These are phyloP conservation scores for Garra rufa DNA, from an alignment of 2,113 vertebrate species.

Conservation along the genomic window DNA sequence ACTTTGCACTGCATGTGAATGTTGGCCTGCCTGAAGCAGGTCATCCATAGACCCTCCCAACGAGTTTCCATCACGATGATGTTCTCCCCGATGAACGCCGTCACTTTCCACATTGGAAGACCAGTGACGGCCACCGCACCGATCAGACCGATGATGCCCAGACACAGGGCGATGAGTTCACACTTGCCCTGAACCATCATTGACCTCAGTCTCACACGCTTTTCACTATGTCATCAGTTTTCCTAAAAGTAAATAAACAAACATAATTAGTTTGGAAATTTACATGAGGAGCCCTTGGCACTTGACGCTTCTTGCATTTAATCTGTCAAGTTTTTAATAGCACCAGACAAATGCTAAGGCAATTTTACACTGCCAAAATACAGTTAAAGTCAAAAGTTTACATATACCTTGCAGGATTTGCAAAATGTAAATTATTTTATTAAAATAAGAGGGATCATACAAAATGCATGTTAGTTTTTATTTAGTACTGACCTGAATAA, in stretches of 20 bases:
- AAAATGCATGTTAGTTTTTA: too few species aligned
- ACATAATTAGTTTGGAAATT: not conserved
- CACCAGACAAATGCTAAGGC: not conserved
- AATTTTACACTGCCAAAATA: not conserved
- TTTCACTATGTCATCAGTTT: not conserved
- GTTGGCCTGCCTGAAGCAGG: conserved; percentile 77
- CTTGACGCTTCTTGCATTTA: not conserved
- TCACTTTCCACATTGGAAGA: conserved; percentile 93
- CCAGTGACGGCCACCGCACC: conserved; percentile 82
- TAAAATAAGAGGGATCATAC: too few species aligned
- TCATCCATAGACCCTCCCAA: conserved; percentile 94
- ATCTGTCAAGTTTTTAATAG: not conserved
- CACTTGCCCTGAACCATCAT: conserved; percentile 76
- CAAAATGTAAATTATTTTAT: too few species aligned
- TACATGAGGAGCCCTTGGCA: not conserved
- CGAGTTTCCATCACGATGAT: conserved; percentile 79
- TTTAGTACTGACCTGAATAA: too few species aligned
- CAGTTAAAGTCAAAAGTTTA: too few species aligned
- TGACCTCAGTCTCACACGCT: not conserved
- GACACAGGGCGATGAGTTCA: conserved; percentile 79
- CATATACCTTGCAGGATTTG: too few species aligned
- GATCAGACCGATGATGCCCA: conserved; percentile 80
- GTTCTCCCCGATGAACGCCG: conserved; percentile 85
- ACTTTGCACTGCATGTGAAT: conserved; percentile 79
- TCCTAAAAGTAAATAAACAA: conserved; percentile 54